A percentile compares a stretch with the other conserved stretches of the same genome.
phyloP scores from a whole-genome alignment of 2,113 vertebrate genomes.

The Pluvialis apricaria region DNA sequence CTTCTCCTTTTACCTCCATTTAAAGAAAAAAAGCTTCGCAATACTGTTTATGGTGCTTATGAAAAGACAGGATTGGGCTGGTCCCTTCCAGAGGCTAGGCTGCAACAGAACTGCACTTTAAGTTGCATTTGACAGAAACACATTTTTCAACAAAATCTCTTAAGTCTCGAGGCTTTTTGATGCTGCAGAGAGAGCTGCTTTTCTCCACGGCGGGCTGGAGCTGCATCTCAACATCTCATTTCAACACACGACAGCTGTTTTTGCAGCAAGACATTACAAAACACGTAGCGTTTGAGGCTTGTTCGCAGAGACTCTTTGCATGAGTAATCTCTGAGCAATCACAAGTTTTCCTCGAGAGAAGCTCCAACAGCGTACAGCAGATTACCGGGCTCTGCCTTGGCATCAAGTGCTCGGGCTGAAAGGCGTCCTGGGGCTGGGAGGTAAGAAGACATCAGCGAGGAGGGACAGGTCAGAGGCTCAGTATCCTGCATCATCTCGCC shows the following conservation, averaged over 20 bases:
- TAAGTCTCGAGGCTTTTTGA: background rate
- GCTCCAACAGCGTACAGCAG: background rate
- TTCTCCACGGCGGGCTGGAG: background rate
- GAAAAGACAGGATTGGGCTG: background rate
- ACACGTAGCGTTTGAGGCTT: background rate
- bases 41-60: background rate
- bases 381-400: background rate
- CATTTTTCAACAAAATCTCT: background rate
- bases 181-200: background rate
- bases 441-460: background rate
- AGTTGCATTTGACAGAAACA: background rate
- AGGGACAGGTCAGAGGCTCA: background rate
- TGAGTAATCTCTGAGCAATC: background rate
- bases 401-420: background rate
- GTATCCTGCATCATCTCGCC: background rate
- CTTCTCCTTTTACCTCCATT: background rate
- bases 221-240: background rate
- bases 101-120: background rate
- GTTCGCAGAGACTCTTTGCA: background rate
- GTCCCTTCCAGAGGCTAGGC: background rate
- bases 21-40: background rate
- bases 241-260: background rate
- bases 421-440: rapidly evolving
- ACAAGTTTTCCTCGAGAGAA: background rate
- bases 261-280: background rate